Base-by-base conservation (phyloP, 2,797 vertebrate genomes). In the Enteromius mattozi region DNA sequence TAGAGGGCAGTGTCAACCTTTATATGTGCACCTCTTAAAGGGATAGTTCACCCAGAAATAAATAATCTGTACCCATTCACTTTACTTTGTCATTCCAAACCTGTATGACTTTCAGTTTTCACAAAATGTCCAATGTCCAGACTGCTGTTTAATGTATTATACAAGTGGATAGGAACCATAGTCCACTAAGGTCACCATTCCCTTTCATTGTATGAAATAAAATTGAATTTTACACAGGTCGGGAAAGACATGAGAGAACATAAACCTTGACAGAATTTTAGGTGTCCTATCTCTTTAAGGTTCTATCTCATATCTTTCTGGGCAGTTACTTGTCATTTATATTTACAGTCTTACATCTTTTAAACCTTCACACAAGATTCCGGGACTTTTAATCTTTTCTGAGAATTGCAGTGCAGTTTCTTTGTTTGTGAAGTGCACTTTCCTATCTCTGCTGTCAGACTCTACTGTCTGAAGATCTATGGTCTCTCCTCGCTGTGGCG, bases 401-500 rank as follows among this genome's bases (percentile, higher is more conserved):
- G 13, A 49, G 42, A 49, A 33, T 45, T 47, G 27, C 19, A 35
- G 9, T 24, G 12, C 17, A 33, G 8, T 54, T 59, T 63, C 37
- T 40, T n/a, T 81, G n/a, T 80, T 49, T n/a, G 16, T 24, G 56
- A 77, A 49, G 2, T 59, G 13, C 9, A 45, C 24, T 27, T 45
- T 56, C n/a, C 37, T 21, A 6, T 56, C 27, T 83, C 13, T 75
- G 66, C 85, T 45, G 30, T 21, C 92, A 99, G 98, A 91, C 91
- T 99, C 35, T 99, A 99, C 94, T 97, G 96, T 92, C 89, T 99
- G 90, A 99, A 98, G 95, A 93, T 99, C 91, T 97, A 96, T 0
- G 97, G 97, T 51, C 94, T 99, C 35, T 96, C 97, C 0, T 97
- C 98, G 0, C 96, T 99, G 49, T 99, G 98, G 98, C 97, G 97